Evolutionary conservation across 2,113 vertebrate species (phyloP).

Genomic region (Chaetodon auriga): DNA sequence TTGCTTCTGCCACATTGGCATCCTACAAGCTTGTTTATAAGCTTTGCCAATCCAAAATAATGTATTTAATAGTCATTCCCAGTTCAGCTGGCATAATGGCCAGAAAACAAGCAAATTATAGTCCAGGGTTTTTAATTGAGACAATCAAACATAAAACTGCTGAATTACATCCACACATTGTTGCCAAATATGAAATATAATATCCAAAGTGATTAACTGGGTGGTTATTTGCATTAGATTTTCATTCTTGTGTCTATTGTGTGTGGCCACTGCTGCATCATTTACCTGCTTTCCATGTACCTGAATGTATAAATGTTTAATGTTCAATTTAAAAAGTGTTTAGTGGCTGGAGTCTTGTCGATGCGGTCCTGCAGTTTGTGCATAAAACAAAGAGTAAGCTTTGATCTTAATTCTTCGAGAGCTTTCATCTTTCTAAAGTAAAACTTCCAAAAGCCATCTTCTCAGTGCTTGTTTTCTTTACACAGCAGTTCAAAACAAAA

Average conservation of each 20-base stretch:
- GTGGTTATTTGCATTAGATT: not conserved
- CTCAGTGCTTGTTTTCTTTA: not conserved
- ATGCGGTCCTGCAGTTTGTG: not conserved
- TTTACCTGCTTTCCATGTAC: not conserved
- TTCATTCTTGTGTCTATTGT: not conserved
- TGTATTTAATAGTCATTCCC: slow-evolving; percentile 49
- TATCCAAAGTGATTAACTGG: slow-evolving; percentile 25
- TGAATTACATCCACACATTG: slow-evolving; percentile 5
- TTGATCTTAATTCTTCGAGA: slow-evolving; percentile 1
- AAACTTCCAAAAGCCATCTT: not conserved
- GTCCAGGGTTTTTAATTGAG: slow-evolving; percentile 53
- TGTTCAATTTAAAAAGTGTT: not conserved
- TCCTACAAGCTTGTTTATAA: slow-evolving; percentile 30
- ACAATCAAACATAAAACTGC: slow-evolving; percentile 42
- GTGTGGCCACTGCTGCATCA: not conserved
- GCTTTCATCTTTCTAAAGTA: not conserved
- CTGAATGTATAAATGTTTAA: not conserved
- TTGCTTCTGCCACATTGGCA: slow-evolving; percentile 37
- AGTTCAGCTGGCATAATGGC: slow-evolving; percentile 29
- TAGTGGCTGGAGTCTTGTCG: not conserved
- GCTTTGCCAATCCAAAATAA: slow-evolving; percentile 53
- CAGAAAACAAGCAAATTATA: slow-evolving; percentile 53
- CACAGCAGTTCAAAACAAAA: not conserved
- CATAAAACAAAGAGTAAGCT: not conserved
- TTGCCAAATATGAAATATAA: slow-evolving; percentile 28